phyloP scores from a whole-genome alignment of 2,888 invertebrate genomes.

The Bugulina stolonifera region DNA sequence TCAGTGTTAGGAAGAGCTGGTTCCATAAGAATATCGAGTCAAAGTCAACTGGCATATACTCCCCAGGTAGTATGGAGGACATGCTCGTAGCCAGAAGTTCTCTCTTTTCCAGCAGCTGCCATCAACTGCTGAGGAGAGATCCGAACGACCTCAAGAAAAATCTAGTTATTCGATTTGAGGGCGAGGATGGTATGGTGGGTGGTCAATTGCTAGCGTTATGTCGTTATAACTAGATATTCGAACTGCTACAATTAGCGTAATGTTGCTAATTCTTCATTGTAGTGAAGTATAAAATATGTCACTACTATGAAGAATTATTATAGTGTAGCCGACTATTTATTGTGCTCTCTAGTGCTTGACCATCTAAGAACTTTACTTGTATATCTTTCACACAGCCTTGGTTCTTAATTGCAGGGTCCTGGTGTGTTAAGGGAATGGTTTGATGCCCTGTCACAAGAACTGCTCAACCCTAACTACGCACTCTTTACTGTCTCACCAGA shows the following conservation, averaged over 20 bases:
- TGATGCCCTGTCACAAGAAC: constrained; percentile 47
- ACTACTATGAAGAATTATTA: neutral
- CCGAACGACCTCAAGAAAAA: constrained; percentile 41
- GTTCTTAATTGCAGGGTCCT: constrained; percentile 39
- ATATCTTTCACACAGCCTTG: no score
- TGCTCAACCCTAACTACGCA: constrained; percentile 50
- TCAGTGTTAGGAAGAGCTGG: constrained; percentile 40
- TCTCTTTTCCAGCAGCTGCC: constrained; percentile 45
- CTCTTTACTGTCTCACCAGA: constrained; percentile 49
- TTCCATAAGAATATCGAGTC: constrained; percentile 44
- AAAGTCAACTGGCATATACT: constrained; percentile 24
- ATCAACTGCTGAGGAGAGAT: constrained; percentile 35
- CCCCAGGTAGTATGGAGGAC: constrained; percentile 26
- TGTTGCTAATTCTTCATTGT: neutral
- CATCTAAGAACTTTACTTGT: neutral
- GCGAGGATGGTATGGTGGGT: constrained; percentile 47
- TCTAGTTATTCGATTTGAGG: constrained; percentile 40
- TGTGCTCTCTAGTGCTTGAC: neutral
- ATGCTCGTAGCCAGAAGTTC: constrained; percentile 22
- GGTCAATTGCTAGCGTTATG: neutral
- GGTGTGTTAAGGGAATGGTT: constrained; percentile 50
- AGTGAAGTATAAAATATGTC: neutral
- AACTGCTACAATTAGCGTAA: neutral
- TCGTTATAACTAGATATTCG: neutral
- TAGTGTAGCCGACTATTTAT: neutral